Conservation (phyloP, 2,113 vertebrate species). For the Brachypodius melanocephalos region DNA sequence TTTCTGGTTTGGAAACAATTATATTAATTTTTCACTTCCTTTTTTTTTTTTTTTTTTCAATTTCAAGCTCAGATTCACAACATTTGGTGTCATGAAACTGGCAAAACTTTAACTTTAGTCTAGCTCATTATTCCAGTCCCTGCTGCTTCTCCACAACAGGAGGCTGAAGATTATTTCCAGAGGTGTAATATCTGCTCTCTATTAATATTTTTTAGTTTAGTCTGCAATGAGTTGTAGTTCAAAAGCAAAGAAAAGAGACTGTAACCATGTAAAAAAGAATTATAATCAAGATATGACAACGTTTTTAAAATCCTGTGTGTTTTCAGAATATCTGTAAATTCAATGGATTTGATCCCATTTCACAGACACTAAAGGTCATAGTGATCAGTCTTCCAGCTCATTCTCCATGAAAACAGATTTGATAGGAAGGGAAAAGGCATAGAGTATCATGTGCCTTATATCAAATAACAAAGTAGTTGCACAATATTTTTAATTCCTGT, state of each 20-base stretch:
- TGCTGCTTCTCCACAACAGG: neutral
- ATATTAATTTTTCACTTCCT: neutral
- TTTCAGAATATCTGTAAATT: neutral
- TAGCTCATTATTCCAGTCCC: neutral
- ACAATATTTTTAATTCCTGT: neutral
- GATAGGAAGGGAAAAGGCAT: neutral
- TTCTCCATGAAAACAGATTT: neutral
- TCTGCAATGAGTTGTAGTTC: neutral
- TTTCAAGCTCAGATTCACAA: neutral
- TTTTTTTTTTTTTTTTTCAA: too few relatives aligned
- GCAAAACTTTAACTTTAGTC: neutral
- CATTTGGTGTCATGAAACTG: neutral
- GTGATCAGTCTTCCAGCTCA: neutral
- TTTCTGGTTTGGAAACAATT: neutral
- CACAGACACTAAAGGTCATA: neutral
- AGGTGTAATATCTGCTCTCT: accelerated
- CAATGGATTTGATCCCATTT: neutral
- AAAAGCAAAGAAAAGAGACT: neutral
- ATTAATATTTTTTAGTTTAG: neutral
- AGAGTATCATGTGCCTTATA: neutral
- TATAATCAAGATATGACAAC: neutral
- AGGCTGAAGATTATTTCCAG: neutral
- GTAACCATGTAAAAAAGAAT: neutral
- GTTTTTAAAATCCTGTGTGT: neutral
- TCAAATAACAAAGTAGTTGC: neutral